Percentiles rank a stretch among this genome's conserved stretches.
phyloP scores from a whole-genome alignment of 2,888 invertebrate genomes.

The Tachina fera region DNA sequence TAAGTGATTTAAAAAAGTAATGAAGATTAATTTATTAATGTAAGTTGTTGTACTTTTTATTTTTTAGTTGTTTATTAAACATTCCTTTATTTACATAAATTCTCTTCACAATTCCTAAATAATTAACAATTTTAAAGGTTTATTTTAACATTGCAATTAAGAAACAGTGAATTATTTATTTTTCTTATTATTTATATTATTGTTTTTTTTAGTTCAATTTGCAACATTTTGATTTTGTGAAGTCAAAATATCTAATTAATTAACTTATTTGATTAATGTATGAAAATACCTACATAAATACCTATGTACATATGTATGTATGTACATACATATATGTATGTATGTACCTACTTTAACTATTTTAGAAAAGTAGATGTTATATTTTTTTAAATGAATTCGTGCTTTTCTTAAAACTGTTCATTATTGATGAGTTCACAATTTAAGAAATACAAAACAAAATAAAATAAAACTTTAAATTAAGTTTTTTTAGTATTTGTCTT shows the following conservation, averaged over 20 bases:
- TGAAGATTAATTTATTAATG: slow-evolving; percentile 56
- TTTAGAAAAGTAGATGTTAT: slow-evolving; percentile 2
- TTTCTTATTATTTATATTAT: too few relatives aligned
- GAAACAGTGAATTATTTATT: slow-evolving; percentile 19
- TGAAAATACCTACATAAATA: not conserved
- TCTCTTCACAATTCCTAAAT: slow-evolving; percentile 6
- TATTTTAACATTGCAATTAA: slow-evolving; percentile 15
- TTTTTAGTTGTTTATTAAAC: slow-evolving; percentile 21
- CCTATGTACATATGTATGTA: too few relatives aligned
- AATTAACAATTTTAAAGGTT: slow-evolving; percentile 37
- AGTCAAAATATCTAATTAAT: slow-evolving; percentile 3
- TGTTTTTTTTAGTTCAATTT: not conserved
- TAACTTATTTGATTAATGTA: slow-evolving; percentile 12
- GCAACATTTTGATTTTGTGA: not conserved
- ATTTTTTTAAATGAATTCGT: slow-evolving; percentile 35
- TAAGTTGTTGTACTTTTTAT: not conserved
- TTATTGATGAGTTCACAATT: slow-evolving; percentile 34
- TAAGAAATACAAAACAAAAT: slow-evolving; percentile 19
- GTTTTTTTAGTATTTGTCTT: not conserved
- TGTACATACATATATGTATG: not conserved
- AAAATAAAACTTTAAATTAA: slow-evolving; percentile 6
- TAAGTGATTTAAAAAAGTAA: slow-evolving; percentile 20
- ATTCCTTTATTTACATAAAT: slow-evolving; percentile 39
- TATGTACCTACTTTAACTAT: not conserved
- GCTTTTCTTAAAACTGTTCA: slow-evolving; percentile 5